These are phyloP conservation scores for Melanargia galathea DNA, from an alignment of 2,888 invertebrate genomes.

Conservation along the genomic window DNA sequence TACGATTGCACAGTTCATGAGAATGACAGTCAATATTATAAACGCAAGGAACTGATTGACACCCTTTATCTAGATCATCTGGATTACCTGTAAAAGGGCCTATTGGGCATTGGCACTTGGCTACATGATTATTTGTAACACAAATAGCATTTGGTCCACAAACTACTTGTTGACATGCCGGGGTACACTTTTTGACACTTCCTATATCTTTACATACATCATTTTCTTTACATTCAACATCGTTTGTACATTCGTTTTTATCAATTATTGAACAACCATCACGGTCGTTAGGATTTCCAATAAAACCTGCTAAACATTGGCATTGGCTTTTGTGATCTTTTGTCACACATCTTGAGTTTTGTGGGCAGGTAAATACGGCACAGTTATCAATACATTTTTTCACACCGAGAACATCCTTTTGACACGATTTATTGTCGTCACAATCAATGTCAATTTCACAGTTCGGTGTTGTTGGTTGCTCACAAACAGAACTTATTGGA, in stretches of 20 bases:
- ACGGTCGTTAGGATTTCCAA: constrained; percentile 94
- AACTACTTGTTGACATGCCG: constrained; percentile 88
- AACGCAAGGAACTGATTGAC: constrained; percentile 91
- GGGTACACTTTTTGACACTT: constrained; percentile 85
- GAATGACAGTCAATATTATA: constrained; percentile 92
- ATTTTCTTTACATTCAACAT: constrained; percentile 91
- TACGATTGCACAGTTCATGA: constrained; percentile 90
- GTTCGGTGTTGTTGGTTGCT: constrained; percentile 93
- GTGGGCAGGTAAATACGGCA: constrained; percentile 90
- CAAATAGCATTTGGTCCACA: constrained; percentile 95
- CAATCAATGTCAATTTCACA: constrained; percentile 89
- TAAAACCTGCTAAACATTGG: constrained; percentile 91
- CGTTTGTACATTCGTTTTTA: constrained; percentile 89
- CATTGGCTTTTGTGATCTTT: constrained; percentile 89
- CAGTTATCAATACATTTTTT: constrained; percentile 91
- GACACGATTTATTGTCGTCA: constrained; percentile 86
- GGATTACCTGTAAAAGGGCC: constrained; percentile 94
- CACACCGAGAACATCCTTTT: constrained; percentile 92
- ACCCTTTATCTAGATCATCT: constrained; percentile 87
- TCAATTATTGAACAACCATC: constrained; percentile 90
- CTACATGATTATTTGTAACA: constrained; percentile 93
- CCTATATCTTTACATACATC: constrained; percentile 87
- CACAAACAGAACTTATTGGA: constrained; percentile 90
- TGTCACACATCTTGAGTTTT: constrained; percentile 91
- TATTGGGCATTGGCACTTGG: constrained; percentile 94